phyloP scores from a whole-genome alignment of 2,113 vertebrate species.

The Mesembrinibis cayennensis region DNA sequence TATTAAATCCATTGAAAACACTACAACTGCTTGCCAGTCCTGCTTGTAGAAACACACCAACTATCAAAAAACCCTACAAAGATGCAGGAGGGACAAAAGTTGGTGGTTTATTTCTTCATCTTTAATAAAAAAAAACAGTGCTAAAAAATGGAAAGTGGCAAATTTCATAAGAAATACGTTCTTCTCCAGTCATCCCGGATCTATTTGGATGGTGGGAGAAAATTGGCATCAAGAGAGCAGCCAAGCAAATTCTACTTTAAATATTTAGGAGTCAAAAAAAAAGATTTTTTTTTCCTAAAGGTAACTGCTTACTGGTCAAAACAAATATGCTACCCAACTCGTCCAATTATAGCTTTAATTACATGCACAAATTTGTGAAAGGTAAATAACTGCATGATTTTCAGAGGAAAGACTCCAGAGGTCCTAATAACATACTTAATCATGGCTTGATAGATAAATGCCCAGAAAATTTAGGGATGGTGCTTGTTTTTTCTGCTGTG shows the following conservation, averaged over 20 bases:
- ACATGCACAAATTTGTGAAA: not conserved
- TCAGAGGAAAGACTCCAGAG: not conserved
- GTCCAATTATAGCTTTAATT: not conserved
- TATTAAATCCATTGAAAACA: not conserved
- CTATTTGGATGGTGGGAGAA: not conserved
- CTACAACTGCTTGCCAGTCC: not conserved
- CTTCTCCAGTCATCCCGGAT: not conserved
- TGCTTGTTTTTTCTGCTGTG: not conserved
- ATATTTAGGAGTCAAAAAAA: slow-evolving; percentile 13
- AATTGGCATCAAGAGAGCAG: not conserved
- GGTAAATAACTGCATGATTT: not conserved
- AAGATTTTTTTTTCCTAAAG: not conserved
- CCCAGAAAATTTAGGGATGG: not conserved
- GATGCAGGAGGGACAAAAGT: not conserved
- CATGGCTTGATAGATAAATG: not conserved
- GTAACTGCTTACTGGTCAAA: not conserved
- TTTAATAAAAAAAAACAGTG: not conserved
- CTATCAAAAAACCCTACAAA: not conserved
- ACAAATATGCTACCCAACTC: not conserved
- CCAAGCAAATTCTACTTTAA: not conserved
- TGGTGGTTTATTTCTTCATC: not conserved
- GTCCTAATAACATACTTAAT: not conserved
- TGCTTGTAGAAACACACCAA: not conserved
- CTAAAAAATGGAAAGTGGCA: not conserved
- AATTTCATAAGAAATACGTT: not conserved